Evolutionary conservation across 1,140 invertebrate genomes (phyloP).

Genomic region (Augochlora pura): DNA sequence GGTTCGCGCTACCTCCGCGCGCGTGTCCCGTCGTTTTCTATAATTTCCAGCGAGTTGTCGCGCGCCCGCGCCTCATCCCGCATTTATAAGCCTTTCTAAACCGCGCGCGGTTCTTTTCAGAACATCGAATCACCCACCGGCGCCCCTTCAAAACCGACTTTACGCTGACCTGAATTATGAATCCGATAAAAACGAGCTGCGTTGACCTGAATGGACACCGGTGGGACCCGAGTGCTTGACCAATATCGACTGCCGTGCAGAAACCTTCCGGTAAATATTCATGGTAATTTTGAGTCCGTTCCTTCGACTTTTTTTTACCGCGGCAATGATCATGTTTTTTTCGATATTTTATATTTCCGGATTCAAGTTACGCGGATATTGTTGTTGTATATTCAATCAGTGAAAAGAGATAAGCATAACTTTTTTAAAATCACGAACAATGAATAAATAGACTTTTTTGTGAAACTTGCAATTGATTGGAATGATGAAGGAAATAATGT

Average conservation of each 20-base stretch:
- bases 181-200: slow-evolving; percentile 18
- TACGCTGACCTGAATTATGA: slow-evolving; percentile 15
- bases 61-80: neutral
- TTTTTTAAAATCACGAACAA: too few relatives aligned
- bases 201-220: slow-evolving; percentile 9
- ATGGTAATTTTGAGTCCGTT: neutral
- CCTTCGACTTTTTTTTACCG: too few relatives aligned
- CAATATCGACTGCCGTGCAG: neutral
- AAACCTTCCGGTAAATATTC: neutral
- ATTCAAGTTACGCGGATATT: too few relatives aligned
- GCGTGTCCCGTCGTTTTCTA: slow-evolving; percentile 46
- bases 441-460: too few relatives aligned
- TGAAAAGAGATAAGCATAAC: too few relatives aligned
- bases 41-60: slow-evolving; percentile 23
- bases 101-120: slow-evolving; percentile 42
- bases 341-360: too few relatives aligned
- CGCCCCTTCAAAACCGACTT: slow-evolving; percentile 21
- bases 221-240: neutral
- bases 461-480: too few relatives aligned
- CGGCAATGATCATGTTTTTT: too few relatives aligned
- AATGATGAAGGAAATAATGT: too few relatives aligned
- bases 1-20: slow-evolving; percentile 31
- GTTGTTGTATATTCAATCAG: too few relatives aligned
- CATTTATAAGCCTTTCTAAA: slow-evolving; percentile 1
- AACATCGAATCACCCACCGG: slow-evolving; percentile 26